Percentiles rank a stretch among this genome's conserved stretches.
Conservation (phyloP, 2,888 invertebrate species). For the Endomychus coccineus region DNA sequence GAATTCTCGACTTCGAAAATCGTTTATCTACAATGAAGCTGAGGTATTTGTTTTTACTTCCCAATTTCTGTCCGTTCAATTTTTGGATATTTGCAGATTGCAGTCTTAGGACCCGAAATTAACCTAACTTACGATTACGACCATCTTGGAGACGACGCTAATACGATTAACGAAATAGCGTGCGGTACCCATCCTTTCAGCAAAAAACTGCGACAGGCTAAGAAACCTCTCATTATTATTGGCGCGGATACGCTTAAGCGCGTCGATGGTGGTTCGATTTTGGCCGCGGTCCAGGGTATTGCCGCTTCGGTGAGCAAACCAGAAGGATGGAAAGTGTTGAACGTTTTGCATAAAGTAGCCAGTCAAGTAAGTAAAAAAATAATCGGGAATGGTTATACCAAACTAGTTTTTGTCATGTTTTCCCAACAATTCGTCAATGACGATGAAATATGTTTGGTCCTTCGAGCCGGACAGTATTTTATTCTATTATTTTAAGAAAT, state of each 20-base stretch:
- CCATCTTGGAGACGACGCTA: slow-evolving; percentile 78
- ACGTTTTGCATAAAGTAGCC: slow-evolving; percentile 89
- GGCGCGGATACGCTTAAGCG: slow-evolving; percentile 80
- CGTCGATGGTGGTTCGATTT: slow-evolving; percentile 67
- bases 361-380: slow-evolving; percentile 56
- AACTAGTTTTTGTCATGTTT: too few relatives aligned
- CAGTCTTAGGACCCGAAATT: slow-evolving; percentile 80
- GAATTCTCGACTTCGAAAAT: slow-evolving; percentile 92
- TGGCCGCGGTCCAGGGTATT: slow-evolving; percentile 66
- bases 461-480: too few relatives aligned
- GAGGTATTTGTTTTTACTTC: too few relatives aligned
- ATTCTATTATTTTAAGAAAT: too few relatives aligned
- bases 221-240: slow-evolving; percentile 83
- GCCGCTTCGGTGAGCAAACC: slow-evolving; percentile 55
- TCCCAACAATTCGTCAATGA: too few relatives aligned
- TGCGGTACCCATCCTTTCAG: slow-evolving; percentile 63
- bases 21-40: slow-evolving; percentile 89
- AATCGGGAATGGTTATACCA: too few relatives aligned
- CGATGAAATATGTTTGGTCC: too few relatives aligned
- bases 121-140: slow-evolving; percentile 90
- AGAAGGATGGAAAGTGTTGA: slow-evolving; percentile 68
- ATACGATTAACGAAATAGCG: slow-evolving; percentile 65
- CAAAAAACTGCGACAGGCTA: slow-evolving; percentile 64
- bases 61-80: neutral
- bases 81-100: slow-evolving; percentile 46